Evolutionary conservation across 2,113 vertebrate genomes (phyloP).

Genomic region (Podiceps cristatus): DNA sequence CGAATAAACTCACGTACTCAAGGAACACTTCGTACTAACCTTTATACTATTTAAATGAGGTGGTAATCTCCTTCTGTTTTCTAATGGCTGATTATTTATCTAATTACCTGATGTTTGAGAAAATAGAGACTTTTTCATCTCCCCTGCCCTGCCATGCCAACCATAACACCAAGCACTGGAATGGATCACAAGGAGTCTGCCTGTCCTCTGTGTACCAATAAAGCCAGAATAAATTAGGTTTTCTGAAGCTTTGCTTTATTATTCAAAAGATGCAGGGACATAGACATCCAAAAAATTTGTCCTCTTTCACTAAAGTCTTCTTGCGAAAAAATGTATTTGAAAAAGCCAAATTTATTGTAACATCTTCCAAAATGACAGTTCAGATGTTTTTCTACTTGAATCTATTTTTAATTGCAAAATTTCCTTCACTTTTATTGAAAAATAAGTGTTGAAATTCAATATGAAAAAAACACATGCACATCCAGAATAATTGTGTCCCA

Average conservation of each 20-base stretch:
- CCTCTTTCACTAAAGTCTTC: neutral
- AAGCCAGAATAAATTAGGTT: neutral
- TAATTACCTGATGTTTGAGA: neutral
- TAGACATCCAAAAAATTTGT: neutral
- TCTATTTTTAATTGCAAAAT: slow-evolving; percentile 8
- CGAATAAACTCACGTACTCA: neutral
- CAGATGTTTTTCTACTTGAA: neutral
- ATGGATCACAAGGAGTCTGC: neutral
- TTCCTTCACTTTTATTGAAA: slow-evolving; percentile 17
- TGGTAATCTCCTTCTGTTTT: neutral
- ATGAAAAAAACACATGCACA: neutral
- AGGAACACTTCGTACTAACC: neutral
- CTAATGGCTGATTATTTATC: neutral
- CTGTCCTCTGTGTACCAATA: neutral
- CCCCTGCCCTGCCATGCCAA: neutral
- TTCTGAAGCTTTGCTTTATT: neutral
- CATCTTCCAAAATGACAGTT: neutral
- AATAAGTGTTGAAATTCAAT: slow-evolving; percentile 48
- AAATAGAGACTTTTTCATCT: neutral
- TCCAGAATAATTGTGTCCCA: neutral
- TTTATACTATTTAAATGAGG: neutral
- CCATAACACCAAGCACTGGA: neutral
- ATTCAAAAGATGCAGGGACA: neutral
- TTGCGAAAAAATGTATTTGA: neutral
- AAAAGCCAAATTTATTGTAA: neutral